Conservation (phyloP, 2,888 invertebrate species). For the Lasioglossum lativentre region DNA sequence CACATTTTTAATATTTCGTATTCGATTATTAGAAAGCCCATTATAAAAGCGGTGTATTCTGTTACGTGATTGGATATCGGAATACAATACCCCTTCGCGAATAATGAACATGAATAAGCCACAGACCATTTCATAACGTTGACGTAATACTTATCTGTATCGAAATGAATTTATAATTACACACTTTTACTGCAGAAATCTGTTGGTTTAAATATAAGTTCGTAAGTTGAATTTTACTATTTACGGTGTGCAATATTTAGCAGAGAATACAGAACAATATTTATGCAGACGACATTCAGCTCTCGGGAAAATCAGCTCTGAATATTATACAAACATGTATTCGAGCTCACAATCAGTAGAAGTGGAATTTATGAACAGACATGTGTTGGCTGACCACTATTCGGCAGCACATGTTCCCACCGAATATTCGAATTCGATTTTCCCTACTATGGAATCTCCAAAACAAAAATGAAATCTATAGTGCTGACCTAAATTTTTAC, state of each 20-base stretch:
- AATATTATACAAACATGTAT: background rate
- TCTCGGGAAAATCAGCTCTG: background rate
- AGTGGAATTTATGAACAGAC: background rate
- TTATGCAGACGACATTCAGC: background rate
- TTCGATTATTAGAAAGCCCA: background rate
- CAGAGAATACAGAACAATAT: background rate
- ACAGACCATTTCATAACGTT: background rate
- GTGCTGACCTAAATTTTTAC: background rate
- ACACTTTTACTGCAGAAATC: background rate
- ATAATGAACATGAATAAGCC: background rate
- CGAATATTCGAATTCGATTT: background rate
- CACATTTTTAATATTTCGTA: background rate
- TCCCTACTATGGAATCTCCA: background rate
- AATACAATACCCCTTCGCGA: constrained; percentile 3
- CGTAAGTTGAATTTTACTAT: background rate
- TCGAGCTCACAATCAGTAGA: background rate
- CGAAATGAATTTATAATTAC: background rate
- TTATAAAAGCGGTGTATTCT: background rate
- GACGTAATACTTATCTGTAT: background rate
- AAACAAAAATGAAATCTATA: background rate
- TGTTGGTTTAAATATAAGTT: background rate
- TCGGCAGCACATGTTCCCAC: background rate
- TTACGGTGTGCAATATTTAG: background rate
- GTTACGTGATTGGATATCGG: background rate
- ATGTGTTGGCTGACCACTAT: background rate